These are phyloP conservation scores for Peribatodes rhomboidaria DNA, from an alignment of 2,888 invertebrate species.

Conservation along the genomic window DNA sequence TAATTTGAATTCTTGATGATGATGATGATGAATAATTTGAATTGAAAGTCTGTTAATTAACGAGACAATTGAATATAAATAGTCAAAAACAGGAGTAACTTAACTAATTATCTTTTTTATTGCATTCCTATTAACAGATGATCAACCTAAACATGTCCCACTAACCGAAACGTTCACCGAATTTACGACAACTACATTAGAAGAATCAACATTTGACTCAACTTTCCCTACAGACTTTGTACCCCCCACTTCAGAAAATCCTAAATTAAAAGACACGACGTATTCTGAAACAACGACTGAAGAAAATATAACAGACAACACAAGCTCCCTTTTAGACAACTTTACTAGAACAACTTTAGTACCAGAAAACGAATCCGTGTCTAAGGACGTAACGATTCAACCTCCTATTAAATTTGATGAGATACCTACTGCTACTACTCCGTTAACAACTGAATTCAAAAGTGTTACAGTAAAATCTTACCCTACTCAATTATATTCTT, in stretches of 20 bases:
- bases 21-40: too few relatives aligned
- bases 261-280: constrained; percentile 32
- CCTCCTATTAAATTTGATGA: background rate
- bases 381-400: background rate
- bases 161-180: constrained; percentile 79
- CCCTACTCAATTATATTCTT: background rate
- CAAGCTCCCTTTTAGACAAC: background rate
- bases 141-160: constrained; percentile 79
- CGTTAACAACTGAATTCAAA: background rate
- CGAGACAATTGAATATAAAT: too few relatives aligned
- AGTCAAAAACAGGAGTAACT: constrained; percentile 14
- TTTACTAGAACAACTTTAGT: background rate
- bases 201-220: constrained; percentile 56
- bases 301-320: constrained; percentile 11
- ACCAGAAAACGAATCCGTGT: background rate
- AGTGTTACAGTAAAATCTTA: background rate
- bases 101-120: constrained; percentile 61
- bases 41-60: too few relatives aligned
- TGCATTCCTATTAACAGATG: constrained; percentile 85
- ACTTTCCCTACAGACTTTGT: constrained; percentile 52
- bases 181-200: constrained; percentile 63
- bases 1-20: background rate
- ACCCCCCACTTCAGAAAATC: constrained; percentile 35
- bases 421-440: background rate
- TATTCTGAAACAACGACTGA: constrained; percentile 15